Percentiles rank a stretch among this genome's conserved stretches.
Evolutionary conservation across 2,797 vertebrate genomes (phyloP).

Genomic region (Enteromius paludinosus): DNA sequence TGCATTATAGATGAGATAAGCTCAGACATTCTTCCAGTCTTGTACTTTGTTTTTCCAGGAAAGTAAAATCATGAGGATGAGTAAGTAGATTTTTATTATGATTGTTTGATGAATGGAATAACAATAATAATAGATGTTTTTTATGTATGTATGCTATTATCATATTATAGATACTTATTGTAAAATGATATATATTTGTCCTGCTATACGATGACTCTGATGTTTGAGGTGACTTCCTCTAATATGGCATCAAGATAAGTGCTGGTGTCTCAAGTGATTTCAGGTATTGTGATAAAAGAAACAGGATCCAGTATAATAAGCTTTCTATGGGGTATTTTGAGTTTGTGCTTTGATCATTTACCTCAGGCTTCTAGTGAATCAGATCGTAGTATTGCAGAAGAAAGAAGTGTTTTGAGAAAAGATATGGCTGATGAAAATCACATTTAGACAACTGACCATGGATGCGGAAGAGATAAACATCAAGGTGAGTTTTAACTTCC

Average conservation of each 20-base stretch:
- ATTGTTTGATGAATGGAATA: background rate
- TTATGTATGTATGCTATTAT: background rate
- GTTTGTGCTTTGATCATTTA: slow-evolving; percentile 52
- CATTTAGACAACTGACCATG: slow-evolving; percentile 36
- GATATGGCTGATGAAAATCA: slow-evolving; percentile 33
- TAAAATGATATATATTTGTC: background rate
- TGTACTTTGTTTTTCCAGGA: background rate
- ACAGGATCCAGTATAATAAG: slow-evolving; percentile 45
- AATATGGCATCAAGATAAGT: slow-evolving; percentile 29
- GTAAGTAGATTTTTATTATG: background rate
- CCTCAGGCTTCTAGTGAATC: slow-evolving; percentile 32
- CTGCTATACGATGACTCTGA: background rate
- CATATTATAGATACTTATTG: background rate
- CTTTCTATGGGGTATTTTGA: slow-evolving; percentile 12
- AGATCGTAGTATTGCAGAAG: slow-evolving; percentile 25
- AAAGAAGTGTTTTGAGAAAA: slow-evolving; percentile 24
- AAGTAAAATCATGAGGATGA: background rate
- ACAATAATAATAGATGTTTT: too few species aligned
- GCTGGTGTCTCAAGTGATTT: slow-evolving; percentile 29
- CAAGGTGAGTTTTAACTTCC: slow-evolving; percentile 35
- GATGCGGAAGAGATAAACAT: slow-evolving; percentile 28
- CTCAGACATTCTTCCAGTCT: background rate
- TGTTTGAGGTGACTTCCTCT: slow-evolving; percentile 3
- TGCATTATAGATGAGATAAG: background rate
- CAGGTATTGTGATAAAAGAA: slow-evolving; percentile 46